phyloP scores from a whole-genome alignment of 1,140 invertebrate genomes.

The Anastrepha obliqua region DNA sequence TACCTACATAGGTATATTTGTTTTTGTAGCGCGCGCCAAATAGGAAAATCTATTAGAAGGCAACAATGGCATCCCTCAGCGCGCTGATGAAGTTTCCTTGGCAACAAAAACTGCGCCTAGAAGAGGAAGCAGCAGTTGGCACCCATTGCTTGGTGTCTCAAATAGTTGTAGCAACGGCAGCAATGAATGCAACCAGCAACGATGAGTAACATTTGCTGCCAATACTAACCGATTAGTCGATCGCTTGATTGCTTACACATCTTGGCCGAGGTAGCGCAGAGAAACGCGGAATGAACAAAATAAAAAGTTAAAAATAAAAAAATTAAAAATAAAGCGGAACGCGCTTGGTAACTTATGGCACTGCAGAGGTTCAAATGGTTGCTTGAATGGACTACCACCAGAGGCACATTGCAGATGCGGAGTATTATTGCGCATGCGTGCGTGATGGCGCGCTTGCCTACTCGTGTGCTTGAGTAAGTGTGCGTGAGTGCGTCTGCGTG shows the following conservation, averaged over 20 bases:
- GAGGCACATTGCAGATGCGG: not conserved
- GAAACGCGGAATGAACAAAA: not conserved
- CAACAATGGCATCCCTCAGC: not conserved
- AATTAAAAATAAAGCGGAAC: not conserved
- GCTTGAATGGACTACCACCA: not conserved
- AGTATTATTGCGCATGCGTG: slow-evolving; percentile 23
- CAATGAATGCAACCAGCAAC: slow-evolving; percentile 8
- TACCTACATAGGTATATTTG: not conserved
- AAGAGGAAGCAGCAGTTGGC: not conserved
- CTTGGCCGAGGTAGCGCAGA: not conserved
- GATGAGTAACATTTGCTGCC: slow-evolving; percentile 21
- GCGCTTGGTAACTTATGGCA: not conserved
- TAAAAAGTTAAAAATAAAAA: not conserved
- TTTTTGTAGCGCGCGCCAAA: slow-evolving; percentile 33
- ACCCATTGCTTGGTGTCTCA: not conserved
- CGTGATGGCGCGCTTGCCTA: not conserved
- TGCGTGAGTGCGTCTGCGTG: not conserved
- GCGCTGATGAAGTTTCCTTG: not conserved
- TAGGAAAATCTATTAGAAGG: slow-evolving; percentile 26
- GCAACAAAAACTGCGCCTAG: not conserved
- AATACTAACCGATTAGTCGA: slow-evolving; percentile 42
- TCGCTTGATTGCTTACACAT: slow-evolving; percentile 4
- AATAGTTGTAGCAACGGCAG: not conserved
- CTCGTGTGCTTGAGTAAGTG: too few relatives aligned
- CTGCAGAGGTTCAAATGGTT: not conserved